phyloP scores from a whole-genome alignment of 2,113 vertebrate genomes.

The Jaculus jaculus region DNA sequence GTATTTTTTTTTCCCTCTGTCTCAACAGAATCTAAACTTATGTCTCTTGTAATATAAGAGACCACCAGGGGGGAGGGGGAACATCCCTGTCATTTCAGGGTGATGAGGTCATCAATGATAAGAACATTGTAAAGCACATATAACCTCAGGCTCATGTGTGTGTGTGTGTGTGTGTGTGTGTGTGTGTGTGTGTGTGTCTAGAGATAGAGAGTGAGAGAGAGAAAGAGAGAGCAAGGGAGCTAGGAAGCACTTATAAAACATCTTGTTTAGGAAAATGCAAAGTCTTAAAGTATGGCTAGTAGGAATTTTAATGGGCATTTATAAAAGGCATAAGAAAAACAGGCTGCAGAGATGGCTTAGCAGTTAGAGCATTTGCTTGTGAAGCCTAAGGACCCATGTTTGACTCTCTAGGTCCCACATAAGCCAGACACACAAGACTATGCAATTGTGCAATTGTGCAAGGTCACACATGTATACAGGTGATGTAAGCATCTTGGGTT shows the following conservation, averaged over 20 bases:
- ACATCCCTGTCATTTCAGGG: background rate
- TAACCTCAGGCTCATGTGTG: background rate
- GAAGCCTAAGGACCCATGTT: too few relatives aligned
- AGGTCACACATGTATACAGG: too few relatives aligned
- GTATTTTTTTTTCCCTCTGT: background rate
- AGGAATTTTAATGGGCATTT: conserved; percentile 32
- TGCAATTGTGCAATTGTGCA: too few relatives aligned
- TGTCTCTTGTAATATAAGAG: background rate
- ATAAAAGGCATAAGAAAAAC: background rate
- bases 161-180: background rate
- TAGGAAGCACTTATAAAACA: background rate
- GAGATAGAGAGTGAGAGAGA: too few relatives aligned
- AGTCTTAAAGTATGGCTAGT: background rate
- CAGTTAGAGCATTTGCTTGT: too few relatives aligned
- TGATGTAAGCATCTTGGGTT: too few relatives aligned
- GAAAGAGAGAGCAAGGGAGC: too few relatives aligned
- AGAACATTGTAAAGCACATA: background rate
- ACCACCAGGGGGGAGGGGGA: background rate
- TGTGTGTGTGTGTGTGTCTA: background rate
- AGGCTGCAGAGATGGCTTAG: background rate
- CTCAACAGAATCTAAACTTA: background rate
- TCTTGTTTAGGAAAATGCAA: background rate
- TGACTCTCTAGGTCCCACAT: too few relatives aligned
- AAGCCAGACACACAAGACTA: too few relatives aligned
- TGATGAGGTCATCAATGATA: background rate